Conservation (phyloP, 2,113 vertebrate genomes). For the Struthio camelus region DNA sequence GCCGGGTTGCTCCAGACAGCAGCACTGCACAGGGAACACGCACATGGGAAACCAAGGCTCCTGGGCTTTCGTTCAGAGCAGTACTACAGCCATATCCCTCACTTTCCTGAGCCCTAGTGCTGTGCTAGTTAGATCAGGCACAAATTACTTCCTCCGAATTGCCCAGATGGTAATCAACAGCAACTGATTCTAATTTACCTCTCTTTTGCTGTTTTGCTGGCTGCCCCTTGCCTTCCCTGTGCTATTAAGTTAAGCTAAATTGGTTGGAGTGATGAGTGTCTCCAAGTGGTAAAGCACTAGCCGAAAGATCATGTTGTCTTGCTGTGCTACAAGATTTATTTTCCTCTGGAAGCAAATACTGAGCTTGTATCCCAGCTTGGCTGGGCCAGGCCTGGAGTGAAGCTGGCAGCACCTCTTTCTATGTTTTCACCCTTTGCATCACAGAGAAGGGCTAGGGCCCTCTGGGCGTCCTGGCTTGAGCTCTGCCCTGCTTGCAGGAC, state of each 20-base stretch:
- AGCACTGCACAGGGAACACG: too few relatives aligned
- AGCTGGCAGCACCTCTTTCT: too few relatives aligned
- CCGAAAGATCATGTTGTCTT: not conserved
- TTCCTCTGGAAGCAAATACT: not conserved
- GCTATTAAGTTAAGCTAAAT: not conserved
- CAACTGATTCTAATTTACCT: not conserved
- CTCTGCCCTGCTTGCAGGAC: too few relatives aligned
- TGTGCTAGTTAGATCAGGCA: not conserved
- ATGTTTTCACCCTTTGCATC: too few relatives aligned
- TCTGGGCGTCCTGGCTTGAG: too few relatives aligned
- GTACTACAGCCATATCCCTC: not conserved
- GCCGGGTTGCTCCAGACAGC: too few relatives aligned
- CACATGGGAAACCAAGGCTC: not conserved
- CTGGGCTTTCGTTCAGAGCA: not conserved
- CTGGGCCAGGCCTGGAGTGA: too few relatives aligned
- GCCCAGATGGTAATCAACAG: not conserved
- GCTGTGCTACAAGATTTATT: not conserved
- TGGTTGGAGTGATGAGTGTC: accelerated
- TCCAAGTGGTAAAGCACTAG: not conserved
- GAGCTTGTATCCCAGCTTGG: too few relatives aligned
- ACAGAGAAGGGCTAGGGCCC: too few relatives aligned
- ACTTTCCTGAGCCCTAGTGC: not conserved
- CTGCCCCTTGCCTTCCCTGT: not conserved
- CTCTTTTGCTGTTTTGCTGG: not conserved
- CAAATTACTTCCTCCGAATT: not conserved